Base-by-base conservation (phyloP, 2,113 vertebrate species). In the Bombycilla garrulus region DNA sequence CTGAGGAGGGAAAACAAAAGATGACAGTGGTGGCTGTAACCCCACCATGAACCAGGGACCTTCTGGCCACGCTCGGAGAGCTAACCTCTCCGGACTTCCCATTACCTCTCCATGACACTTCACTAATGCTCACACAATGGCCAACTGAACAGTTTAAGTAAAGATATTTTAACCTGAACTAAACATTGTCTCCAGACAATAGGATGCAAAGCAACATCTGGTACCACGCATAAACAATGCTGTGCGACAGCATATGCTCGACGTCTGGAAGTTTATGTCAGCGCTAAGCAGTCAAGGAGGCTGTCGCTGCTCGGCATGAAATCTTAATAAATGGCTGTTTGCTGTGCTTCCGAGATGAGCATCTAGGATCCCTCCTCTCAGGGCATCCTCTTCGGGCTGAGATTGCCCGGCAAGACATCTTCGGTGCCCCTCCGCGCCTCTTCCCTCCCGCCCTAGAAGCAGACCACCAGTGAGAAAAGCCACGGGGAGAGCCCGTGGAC, bases 41-140 rank as follows among this genome's bases (percentile, higher is more conserved):
- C 99, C 98, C 96, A 88, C 95, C 80, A 93, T 99, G 99, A 99
- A 99, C 99, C 98, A 93, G 58, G 94, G 97, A 98, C 98, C 98
- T 97, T 94, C 94, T 85, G 96, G 94, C 97, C 97, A 97, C 92
- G 62, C 88, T 93, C 85, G 61, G 94, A 93, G 93, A 83, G 72
- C 97, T 97, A 96, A 98, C 98, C 98, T 98, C 97, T 95, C 97
- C 98, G 98, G 98, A 98, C 98, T 98, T 99, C 98, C 98, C 98
- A 98, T 98, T 98, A 98, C 98, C 98, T 98, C 97, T 97, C 97
- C 96, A 91, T 97, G 98, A 98, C 98, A 98, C 98, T 97, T 97
- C 95, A 97, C 97, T 98, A 97, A 94, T 96, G 92, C 93, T 96
- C 96, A 91, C 95, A 97, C 97, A 97, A 97, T 97, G 83, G 92